Conservation (phyloP, 1,140 invertebrate species). For the Pteromalus puparum region DNA sequence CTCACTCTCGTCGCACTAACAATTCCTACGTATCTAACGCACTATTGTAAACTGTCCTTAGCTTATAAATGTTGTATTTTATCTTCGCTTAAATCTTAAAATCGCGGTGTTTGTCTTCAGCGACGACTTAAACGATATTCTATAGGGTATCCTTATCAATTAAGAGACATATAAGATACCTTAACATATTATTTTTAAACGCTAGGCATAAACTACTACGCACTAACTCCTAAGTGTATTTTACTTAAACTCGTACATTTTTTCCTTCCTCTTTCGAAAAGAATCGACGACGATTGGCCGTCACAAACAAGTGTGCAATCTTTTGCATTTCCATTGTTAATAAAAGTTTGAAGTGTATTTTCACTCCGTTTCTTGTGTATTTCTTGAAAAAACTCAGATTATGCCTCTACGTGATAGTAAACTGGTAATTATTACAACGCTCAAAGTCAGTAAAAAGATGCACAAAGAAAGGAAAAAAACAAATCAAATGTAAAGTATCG, state of each 20-base stretch:
- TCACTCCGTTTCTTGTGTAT: not conserved
- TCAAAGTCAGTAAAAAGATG: slow-evolving; percentile 36
- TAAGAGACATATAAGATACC: slow-evolving; percentile 49
- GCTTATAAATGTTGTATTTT: slow-evolving; percentile 45
- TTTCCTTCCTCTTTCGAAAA: slow-evolving; percentile 34
- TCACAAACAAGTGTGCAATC: slow-evolving; percentile 15
- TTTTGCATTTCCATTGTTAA: not conserved
- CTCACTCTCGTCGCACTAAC: slow-evolving; percentile 35
- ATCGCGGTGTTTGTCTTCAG: slow-evolving; percentile 41
- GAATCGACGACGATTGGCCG: slow-evolving; percentile 20
- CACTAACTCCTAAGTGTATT: slow-evolving; percentile 40
- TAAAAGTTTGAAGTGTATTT: not conserved
- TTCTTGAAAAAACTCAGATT: not conserved
- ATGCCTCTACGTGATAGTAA: slow-evolving; percentile 24
- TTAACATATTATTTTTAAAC: slow-evolving; percentile 47
- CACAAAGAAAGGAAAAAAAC: slow-evolving; percentile 39
- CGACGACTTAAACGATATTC: slow-evolving; percentile 40
- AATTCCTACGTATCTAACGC: slow-evolving; percentile 47
- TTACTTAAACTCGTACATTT: slow-evolving; percentile 31
- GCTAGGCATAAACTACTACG: slow-evolving; percentile 49
- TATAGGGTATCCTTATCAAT: slow-evolving; percentile 41
- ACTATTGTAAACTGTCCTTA: slow-evolving; percentile 49
- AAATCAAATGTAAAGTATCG: slow-evolving; percentile 27
- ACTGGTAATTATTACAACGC: slow-evolving; percentile 31
- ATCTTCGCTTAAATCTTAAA: slow-evolving; percentile 39